These are phyloP conservation scores for Carollia perspicillata DNA, from an alignment of 2,113 vertebrate species.

Conservation along the genomic window DNA sequence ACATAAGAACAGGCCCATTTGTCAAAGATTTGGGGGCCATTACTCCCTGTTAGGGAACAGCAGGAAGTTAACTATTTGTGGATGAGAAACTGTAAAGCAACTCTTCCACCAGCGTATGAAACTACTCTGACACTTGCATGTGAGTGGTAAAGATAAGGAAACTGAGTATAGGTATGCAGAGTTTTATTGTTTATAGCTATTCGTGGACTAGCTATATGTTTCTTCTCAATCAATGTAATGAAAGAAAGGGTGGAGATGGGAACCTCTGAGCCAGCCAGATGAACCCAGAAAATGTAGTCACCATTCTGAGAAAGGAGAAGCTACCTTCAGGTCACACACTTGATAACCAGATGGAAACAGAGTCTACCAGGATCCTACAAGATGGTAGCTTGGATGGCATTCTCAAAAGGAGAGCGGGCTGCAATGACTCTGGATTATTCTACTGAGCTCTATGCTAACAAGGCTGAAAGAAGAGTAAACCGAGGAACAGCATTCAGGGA, in stretches of 20 bases:
- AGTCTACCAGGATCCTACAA: neutral
- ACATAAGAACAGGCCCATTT: constrained; percentile 14
- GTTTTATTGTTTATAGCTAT: neutral
- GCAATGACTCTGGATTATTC: neutral
- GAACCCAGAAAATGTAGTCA: neutral
- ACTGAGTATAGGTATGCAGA: neutral
- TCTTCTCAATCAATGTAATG: neutral
- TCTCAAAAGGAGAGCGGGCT: neutral
- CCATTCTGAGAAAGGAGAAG: neutral
- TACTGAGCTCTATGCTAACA: neutral
- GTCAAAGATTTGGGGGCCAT: neutral
- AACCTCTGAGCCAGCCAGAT: neutral
- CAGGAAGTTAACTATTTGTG: neutral
- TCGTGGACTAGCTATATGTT: neutral
- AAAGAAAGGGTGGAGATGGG: neutral
- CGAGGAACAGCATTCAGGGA: neutral
- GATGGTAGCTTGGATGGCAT: neutral
- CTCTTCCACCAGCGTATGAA: neutral
- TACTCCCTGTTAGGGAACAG: neutral
- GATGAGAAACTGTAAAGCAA: neutral
- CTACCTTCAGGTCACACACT: neutral
- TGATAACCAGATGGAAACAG: neutral
- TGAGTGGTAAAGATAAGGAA: neutral
- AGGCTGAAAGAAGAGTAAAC: neutral
- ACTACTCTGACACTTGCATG: neutral